Conservation (phyloP, 2,113 vertebrate genomes). For the Hemibagrus wyckioides region DNA sequence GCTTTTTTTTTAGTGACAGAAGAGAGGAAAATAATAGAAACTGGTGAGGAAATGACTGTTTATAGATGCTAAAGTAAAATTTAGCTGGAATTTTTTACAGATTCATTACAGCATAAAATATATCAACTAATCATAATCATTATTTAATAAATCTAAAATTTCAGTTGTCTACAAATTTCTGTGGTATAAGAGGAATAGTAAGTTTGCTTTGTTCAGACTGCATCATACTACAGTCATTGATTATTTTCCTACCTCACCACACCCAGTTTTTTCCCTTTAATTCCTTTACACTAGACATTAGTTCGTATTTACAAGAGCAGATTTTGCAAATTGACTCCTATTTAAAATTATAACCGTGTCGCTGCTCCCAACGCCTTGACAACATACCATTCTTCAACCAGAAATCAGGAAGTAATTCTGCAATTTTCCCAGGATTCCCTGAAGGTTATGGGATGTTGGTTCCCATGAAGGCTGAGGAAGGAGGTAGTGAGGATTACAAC, state of each 20-base stretch:
- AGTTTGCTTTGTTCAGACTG: too few species aligned
- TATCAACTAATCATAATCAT: neutral
- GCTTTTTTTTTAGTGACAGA: neutral
- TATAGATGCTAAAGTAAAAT: neutral
- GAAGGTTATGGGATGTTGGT: conserved; percentile 25
- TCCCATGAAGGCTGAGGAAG: conserved; percentile 49
- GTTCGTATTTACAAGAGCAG: neutral
- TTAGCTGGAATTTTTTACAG: neutral
- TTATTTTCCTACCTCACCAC: neutral
- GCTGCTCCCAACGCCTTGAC: neutral
- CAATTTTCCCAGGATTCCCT: conserved; percentile 32
- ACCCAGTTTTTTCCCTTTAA: neutral
- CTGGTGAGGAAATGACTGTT: neutral
- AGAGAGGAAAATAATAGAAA: neutral
- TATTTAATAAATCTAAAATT: neutral
- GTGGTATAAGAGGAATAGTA: neutral
- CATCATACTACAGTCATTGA: neutral
- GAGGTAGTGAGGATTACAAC: neutral
- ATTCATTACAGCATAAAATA: neutral
- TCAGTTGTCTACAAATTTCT: neutral
- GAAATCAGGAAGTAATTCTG: conserved; percentile 25
- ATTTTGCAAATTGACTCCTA: neutral
- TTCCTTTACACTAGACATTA: neutral
- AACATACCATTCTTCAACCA: neutral
- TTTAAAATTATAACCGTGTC: neutral